Percentiles rank a stretch among this genome's conserved stretches.
Evolutionary conservation across 2,797 vertebrate species (phyloP).

Genomic region (Vipera ursinii): DNA sequence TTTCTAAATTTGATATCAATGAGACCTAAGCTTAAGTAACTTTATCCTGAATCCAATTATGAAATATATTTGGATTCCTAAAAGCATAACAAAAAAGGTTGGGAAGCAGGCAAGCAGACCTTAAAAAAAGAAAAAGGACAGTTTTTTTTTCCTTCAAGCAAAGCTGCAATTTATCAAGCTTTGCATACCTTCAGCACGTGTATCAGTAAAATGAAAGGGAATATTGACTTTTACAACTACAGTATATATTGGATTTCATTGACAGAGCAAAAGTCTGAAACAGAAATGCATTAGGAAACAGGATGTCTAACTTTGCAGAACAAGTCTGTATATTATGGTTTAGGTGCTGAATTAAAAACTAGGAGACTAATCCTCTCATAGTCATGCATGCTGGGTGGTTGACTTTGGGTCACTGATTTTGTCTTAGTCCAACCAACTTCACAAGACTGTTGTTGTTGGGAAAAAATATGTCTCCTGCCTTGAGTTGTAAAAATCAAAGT

Average conservation of each 20-base stretch:
- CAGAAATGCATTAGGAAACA: not conserved
- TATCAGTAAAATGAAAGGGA: not conserved
- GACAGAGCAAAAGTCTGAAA: not conserved
- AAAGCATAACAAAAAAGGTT: not conserved
- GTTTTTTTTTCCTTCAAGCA: not conserved
- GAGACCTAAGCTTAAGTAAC: not conserved
- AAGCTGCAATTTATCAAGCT: not conserved
- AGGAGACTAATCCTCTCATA: not conserved
- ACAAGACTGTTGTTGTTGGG: not conserved
- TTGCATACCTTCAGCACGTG: not conserved
- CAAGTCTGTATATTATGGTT: not conserved
- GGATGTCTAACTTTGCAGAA: conserved; percentile 13
- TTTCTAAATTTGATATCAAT: not conserved
- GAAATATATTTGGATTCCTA: not conserved
- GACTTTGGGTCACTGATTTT: not conserved
- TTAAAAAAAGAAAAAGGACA: not conserved
- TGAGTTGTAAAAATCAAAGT: not conserved
- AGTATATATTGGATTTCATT: not conserved
- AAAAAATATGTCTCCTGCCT: not conserved
- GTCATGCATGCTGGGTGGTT: not conserved
- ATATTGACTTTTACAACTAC: not conserved
- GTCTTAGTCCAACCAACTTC: not conserved
- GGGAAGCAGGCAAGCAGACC: not conserved
- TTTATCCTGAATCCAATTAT: not conserved
- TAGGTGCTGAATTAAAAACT: not conserved